Percentiles rank a stretch among this genome's conserved stretches.
phyloP scores from a whole-genome alignment of 2,797 vertebrate genomes.

The Merluccius polli region DNA sequence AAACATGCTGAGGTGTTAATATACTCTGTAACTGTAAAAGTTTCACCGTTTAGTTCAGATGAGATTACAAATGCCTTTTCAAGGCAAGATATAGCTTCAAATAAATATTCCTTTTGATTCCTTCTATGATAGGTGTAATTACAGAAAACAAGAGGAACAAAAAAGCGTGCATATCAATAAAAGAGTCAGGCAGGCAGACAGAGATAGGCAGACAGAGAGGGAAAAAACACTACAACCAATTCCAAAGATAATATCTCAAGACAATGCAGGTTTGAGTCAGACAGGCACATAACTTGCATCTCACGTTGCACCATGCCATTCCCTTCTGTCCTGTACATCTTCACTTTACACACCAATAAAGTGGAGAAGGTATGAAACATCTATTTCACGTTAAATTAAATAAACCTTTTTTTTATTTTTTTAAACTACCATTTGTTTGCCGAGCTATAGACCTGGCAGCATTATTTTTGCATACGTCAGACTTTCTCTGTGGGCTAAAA shows the following conservation, averaged over 20 bases:
- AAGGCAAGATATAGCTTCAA: background rate
- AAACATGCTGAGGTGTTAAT: background rate
- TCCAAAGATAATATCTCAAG: conserved; percentile 1
- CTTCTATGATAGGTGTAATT: background rate
- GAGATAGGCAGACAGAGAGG: background rate
- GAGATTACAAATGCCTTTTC: background rate
- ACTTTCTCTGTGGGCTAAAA: conserved; percentile 22
- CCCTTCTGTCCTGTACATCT: background rate
- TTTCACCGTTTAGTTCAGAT: background rate
- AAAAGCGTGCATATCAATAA: background rate
- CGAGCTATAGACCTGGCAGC: background rate
- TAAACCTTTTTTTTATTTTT: background rate
- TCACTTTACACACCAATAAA: background rate
- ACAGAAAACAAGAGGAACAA: background rate
- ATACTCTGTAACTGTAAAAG: background rate
- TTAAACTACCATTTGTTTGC: background rate
- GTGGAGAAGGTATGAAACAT: background rate
- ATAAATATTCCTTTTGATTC: background rate
- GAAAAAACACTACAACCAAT: conserved; percentile 28
- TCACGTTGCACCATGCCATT: background rate
- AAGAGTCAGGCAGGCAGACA: background rate
- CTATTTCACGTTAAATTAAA: background rate
- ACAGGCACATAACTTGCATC: background rate
- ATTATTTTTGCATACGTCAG: background rate
- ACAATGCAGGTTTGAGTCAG: background rate